Percentiles rank a stretch among this genome's conserved stretches.
These are phyloP conservation scores for Neofelis nebulosa DNA, from an alignment of 2,113 vertebrate species.

Conservation along the genomic window DNA sequence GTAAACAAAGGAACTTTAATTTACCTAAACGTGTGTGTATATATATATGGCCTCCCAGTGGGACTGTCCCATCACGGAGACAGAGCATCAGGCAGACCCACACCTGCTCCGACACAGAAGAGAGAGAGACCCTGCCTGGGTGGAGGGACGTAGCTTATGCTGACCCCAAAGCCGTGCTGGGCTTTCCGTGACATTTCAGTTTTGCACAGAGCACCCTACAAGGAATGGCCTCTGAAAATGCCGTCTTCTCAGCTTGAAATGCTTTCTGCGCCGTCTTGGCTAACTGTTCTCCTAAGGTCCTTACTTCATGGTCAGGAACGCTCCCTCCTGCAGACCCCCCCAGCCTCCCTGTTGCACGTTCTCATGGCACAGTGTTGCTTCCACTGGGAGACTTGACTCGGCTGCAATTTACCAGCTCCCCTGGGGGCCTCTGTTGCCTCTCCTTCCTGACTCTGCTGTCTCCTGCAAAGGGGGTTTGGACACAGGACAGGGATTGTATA, in stretches of 20 bases:
- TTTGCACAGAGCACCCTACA: background rate
- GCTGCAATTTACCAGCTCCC: background rate
- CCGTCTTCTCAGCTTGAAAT: background rate
- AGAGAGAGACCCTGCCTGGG: background rate
- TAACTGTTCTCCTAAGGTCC: background rate
- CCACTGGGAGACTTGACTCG: background rate
- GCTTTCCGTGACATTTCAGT: rapidly evolving
- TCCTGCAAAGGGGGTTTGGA: background rate
- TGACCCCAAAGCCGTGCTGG: rapidly evolving
- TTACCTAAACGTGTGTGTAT: background rate
- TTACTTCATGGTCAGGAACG: rapidly evolving
- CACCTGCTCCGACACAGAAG: rapidly evolving
- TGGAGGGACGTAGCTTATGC: background rate
- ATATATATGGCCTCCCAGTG: rapidly evolving
- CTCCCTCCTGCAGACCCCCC: background rate
- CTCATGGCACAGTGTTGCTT: background rate
- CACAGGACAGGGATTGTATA: background rate
- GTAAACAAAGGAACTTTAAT: background rate
- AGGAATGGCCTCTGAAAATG: background rate
- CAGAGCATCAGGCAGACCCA: background rate
- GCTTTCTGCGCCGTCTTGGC: background rate
- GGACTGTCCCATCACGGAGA: no score
- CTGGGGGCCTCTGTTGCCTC: background rate
- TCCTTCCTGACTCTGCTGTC: background rate
- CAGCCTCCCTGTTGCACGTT: background rate